These are phyloP conservation scores for Mobula birostris DNA, from an alignment of 2,113 vertebrate species.

Conservation along the genomic window DNA sequence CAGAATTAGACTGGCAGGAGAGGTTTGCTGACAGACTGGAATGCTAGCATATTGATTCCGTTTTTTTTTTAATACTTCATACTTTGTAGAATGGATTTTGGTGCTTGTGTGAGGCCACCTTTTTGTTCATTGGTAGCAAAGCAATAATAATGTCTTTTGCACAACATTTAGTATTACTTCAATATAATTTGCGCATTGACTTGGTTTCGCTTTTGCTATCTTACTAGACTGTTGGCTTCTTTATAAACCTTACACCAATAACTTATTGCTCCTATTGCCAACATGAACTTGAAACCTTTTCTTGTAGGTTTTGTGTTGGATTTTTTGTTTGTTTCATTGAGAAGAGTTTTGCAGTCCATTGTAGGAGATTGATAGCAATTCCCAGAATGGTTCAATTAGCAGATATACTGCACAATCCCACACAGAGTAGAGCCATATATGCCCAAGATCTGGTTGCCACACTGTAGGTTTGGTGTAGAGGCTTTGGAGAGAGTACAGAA, in stretches of 20 bases:
- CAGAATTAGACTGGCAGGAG: slow-evolving; percentile 4
- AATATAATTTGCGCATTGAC: not conserved
- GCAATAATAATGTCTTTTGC: not conserved
- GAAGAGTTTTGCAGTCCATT: not conserved
- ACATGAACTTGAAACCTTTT: not conserved
- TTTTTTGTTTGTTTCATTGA: not conserved
- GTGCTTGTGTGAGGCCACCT: not conserved
- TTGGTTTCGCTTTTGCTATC: not conserved
- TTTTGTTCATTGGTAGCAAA: not conserved
- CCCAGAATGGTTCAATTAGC: not conserved
- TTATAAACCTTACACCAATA: not conserved
- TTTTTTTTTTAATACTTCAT: not conserved
- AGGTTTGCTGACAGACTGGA: not conserved
- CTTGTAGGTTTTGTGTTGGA: not conserved
- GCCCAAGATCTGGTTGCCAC: not conserved
- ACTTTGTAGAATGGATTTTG: not conserved
- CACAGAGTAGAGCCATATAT: not conserved
- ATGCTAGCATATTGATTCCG: not conserved
- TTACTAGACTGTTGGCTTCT: not conserved
- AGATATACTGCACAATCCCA: not conserved
- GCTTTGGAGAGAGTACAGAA: too few species aligned
- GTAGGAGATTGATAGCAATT: not conserved
- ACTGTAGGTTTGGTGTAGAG: too few species aligned
- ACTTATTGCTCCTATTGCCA: not conserved
- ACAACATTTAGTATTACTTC: not conserved